Conservation (phyloP, 2,797 vertebrate species). For the Hypotaenidia philippensis region DNA sequence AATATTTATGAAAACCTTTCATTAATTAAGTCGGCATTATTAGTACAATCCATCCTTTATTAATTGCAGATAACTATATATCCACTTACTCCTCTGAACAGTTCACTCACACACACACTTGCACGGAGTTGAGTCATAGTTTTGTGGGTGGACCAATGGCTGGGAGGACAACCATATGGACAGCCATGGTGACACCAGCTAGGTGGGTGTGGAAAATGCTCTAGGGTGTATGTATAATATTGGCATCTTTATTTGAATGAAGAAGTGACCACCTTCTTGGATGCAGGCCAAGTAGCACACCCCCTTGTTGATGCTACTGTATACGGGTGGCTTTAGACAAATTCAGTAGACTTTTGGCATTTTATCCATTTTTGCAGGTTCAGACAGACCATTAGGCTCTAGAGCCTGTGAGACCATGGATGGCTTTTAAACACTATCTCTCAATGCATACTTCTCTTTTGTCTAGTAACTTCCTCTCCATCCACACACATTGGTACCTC, state of each 20-base stretch:
- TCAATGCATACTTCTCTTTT: background rate
- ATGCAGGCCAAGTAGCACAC: accelerated
- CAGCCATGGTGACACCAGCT: background rate
- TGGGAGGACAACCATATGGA: background rate
- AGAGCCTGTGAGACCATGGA: background rate
- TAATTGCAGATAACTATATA: background rate
- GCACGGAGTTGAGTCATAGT: accelerated
- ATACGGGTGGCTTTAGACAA: background rate
- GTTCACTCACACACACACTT: accelerated
- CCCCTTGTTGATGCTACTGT: accelerated
- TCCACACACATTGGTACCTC: background rate
- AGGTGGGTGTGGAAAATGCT: background rate
- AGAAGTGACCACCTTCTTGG: background rate
- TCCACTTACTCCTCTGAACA: background rate
- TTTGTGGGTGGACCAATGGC: too few relatives aligned
- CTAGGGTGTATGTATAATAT: too few relatives aligned
- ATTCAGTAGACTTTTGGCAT: background rate
- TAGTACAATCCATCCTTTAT: background rate
- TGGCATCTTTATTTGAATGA: accelerated
- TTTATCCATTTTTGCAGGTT: background rate
- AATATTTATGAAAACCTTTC: background rate
- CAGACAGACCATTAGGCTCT: background rate
- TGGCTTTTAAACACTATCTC: background rate
- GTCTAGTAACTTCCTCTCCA: background rate
- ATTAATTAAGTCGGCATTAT: background rate